A percentile compares a stretch with the other conserved stretches of the same genome.
These are phyloP conservation scores for Cynopterus brachyotis DNA, from an alignment of 2,113 vertebrate genomes.

Conservation along the genomic window DNA sequence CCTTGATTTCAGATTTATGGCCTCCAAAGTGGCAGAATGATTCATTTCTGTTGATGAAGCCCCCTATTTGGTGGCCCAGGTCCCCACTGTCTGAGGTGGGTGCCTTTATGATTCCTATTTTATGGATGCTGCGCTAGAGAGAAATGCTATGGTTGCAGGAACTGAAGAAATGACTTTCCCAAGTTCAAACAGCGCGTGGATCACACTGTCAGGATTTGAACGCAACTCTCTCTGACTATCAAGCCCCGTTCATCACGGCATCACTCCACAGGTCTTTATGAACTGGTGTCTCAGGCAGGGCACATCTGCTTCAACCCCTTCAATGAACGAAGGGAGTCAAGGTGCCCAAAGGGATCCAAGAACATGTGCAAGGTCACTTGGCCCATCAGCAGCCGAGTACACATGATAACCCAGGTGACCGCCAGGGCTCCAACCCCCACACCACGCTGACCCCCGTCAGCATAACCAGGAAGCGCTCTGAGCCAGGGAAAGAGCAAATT, in stretches of 20 bases:
- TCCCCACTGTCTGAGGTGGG: too few species aligned
- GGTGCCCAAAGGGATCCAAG: neutral
- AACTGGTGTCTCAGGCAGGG: neutral
- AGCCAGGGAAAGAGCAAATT: neutral
- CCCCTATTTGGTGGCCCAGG: neutral
- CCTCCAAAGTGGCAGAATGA: neutral
- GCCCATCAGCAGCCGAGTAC: neutral
- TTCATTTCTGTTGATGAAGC: too few species aligned
- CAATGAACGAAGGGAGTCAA: rapidly evolving
- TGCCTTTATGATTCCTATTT: neutral
- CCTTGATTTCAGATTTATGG: neutral
- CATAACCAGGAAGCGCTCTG: neutral
- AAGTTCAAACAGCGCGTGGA: neutral
- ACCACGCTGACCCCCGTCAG: neutral
- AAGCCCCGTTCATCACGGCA: neutral
- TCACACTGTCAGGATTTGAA: neutral
- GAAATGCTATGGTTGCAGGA: neutral
- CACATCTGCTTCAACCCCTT: neutral
- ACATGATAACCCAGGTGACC: neutral
- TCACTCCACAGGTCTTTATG: neutral
- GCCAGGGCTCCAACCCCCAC: neutral
- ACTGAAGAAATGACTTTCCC: neutral
- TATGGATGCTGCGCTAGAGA: neutral
- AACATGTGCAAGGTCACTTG: neutral
- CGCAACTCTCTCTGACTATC: neutral